Percentiles rank a stretch among this genome's conserved stretches.
phyloP scores from a whole-genome alignment of 2,888 invertebrate species.

The Drosophila basisetae region DNA sequence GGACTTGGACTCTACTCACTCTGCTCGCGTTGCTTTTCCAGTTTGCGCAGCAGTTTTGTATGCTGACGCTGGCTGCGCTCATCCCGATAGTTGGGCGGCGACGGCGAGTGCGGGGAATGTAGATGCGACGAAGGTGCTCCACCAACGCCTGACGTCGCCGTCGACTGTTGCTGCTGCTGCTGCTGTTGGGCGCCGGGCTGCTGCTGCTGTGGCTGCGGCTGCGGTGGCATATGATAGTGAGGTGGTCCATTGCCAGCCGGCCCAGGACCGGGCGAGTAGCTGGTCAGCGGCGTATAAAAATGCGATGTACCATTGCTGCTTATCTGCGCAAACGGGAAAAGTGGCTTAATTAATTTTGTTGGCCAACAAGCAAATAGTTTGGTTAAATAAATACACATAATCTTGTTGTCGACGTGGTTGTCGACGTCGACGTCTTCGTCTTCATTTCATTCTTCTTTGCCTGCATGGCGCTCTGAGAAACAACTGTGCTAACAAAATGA shows the following conservation, averaged over 20 bases:
- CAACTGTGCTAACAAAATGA: conserved; percentile 14
- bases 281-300: conserved; percentile 88
- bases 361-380: neutral
- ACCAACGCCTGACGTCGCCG: conserved; percentile 36
- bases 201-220: conserved; percentile 76
- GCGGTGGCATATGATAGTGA: conserved; percentile 82
- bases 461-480: conserved; percentile 27
- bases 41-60: conserved; percentile 91
- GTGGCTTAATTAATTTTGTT: neutral
- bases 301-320: conserved; percentile 91
- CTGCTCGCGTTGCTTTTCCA: conserved; percentile 89
- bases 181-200: conserved; percentile 77
- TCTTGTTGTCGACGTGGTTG: conserved; percentile 42
- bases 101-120: conserved; percentile 89
- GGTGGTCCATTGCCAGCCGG: conserved; percentile 85
- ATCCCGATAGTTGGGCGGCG: conserved; percentile 90
- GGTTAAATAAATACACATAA: conserved; percentile 6
- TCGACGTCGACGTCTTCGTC: conserved; percentile 2
- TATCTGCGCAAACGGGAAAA: conserved; percentile 85
- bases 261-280: conserved; percentile 87
- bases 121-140: conserved; percentile 77
- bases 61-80: conserved; percentile 92
- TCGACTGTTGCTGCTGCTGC: conserved; percentile 41
- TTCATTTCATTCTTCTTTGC: conserved; percentile 24
- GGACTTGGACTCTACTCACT: conserved; percentile 83